Base-by-base conservation (phyloP, 1,140 invertebrate species). In the Luehdorfia chinensis region DNA sequence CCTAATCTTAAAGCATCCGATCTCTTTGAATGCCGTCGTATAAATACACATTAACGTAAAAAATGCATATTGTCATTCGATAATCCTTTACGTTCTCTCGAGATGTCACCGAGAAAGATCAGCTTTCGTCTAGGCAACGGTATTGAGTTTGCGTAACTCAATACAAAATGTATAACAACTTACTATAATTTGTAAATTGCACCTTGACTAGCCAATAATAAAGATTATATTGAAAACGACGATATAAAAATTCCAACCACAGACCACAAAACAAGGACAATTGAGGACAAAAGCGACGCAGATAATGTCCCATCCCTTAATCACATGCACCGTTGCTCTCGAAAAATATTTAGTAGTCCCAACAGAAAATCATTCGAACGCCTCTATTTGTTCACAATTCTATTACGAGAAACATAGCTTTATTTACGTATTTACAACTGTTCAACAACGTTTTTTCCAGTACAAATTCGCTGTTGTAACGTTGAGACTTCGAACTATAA, bases 261-360 rank as follows among this genome's bases (percentile, higher is more conserved):
- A 83, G 71, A 83, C 80, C 77, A 63, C 76, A 80, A 70, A 74
- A 80, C 68, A 71, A 81, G 75, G 71, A 80, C 77, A 80, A 62
- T 63, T 47, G 69, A 48, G 69, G 66, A 81, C 74, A 84, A 84
- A 75, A 76, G 66, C 67, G 52, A 50, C 68, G 60, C 69, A 83
- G 65, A 84, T 84, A 83, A 84, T 78, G 75, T 86, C 66, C 71
- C 73, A 83, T 84, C 76, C 79, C 73, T 77, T 83, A 86, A 86
- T 86, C 79, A 84, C 78, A 86, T 84, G 83, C 83, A 74, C 75
- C 73, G 78, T 51, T 84, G 79, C 68, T 65, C 66, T 70, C 66
- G 65, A 76, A 83, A 79, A 83, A 81, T 84, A 72, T 84, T 83
- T 78, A 69, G 66, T 70, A 60, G 66, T 60, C 54, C 47, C 58